A percentile compares a stretch with the other conserved stretches of the same genome.
Evolutionary conservation across 2,113 vertebrate species (phyloP).

Genomic region (Chloroceryle aenea): DNA sequence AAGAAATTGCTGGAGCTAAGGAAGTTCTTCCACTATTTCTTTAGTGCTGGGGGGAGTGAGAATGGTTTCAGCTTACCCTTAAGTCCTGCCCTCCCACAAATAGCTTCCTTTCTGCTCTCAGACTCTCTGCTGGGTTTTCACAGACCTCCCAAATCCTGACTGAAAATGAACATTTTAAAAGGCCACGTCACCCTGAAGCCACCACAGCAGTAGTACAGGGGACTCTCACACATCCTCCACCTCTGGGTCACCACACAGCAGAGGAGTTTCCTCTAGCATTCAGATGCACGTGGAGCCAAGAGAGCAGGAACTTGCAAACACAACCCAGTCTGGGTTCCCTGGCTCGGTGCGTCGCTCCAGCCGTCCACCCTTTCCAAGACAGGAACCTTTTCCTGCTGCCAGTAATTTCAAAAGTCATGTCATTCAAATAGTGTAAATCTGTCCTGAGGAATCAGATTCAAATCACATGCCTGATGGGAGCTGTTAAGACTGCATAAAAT

Average conservation of each 20-base stretch:
- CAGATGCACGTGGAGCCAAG: not conserved
- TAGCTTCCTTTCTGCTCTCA: not conserved
- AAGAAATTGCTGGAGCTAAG: not conserved
- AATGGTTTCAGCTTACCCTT: not conserved
- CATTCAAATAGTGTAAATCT: slow-evolving; percentile 60
- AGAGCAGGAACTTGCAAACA: not conserved
- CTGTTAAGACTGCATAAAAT: slow-evolving; percentile 16
- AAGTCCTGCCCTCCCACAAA: not conserved
- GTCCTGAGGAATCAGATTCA: slow-evolving; percentile 58
- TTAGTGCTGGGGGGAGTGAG: not conserved
- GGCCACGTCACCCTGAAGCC: not conserved
- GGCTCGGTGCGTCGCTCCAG: not conserved
- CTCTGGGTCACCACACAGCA: not conserved
- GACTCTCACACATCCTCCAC: not conserved
- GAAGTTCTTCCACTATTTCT: not conserved
- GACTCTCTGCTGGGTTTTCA: not conserved
- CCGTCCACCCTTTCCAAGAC: slow-evolving; percentile 36
- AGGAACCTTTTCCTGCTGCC: slow-evolving; percentile 55
- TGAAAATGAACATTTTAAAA: not conserved
- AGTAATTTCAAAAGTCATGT: slow-evolving; percentile 50
- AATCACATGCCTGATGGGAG: slow-evolving; percentile 34
- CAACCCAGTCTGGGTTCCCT: slow-evolving; percentile 27
- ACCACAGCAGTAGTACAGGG: not conserved
- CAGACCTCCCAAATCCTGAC: not conserved
- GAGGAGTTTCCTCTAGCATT: not conserved